Base-by-base conservation (phyloP, 2,888 invertebrate species). In the Xanthorhoe designata region DNA sequence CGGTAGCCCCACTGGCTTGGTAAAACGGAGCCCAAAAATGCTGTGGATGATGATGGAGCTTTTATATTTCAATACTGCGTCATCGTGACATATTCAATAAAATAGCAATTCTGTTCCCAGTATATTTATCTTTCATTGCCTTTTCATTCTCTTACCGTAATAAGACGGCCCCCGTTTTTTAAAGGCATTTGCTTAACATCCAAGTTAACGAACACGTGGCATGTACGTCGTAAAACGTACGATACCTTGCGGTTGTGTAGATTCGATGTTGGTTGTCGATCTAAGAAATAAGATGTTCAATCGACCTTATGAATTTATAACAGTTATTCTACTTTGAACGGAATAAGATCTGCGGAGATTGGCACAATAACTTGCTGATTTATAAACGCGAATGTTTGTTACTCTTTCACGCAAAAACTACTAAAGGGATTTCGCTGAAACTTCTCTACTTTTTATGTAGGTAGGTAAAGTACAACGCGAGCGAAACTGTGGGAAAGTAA, bases 201-300 rank as follows among this genome's bases (percentile, higher is more conserved):
- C 78, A 68, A 72, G 78, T 82, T 81, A 82, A 82, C 79, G 78
- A 81, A 81, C 78, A 79, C 79, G 78, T 78, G 78, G 79, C 76
- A 72, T 74, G 71, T 70, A 61, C 65, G 60, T 76, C 79, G 79
- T 84, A 81, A 84, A 84, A 77, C 73, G 76, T 58, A 6, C 35
- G 51, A 51, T 76, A 75, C 71, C 72, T 69, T 74, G 74, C 75
- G 58, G 35, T 51, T 19, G 24, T 50, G 58, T 50, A 50, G 18
- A 75, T 75, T 76, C 69, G 61, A 58, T 68, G 67, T 58, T 71
- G 73, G 68, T 52, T 58, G 24, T 54, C 42, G 62, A 65, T 55
- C 42, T 54, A 45, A n/a, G 59, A 59, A 68, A 56, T 42, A 32
- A 42, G 38, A 32, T 60, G 24, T 53, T 42, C 38, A 47, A 47